A percentile compares a stretch with the other conserved stretches of the same genome.
These are phyloP conservation scores for Drosophila anceps DNA, from an alignment of 2,888 invertebrate genomes.

Conservation along the genomic window DNA sequence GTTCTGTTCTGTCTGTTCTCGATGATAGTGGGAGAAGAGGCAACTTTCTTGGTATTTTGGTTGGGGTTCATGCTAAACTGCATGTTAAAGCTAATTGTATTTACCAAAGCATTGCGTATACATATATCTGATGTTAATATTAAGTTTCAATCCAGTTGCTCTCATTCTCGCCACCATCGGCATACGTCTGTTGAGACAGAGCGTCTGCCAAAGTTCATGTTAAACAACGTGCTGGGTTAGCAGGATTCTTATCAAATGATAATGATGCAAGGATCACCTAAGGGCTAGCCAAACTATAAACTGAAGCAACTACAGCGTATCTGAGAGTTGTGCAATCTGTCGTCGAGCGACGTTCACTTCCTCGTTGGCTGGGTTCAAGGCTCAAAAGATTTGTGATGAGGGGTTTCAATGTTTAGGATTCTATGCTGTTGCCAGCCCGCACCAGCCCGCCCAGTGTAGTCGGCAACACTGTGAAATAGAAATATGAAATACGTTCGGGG, in stretches of 20 bases:
- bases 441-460: not conserved
- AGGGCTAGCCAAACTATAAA: not conserved
- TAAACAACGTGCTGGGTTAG: not conserved
- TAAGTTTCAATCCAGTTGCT: not conserved
- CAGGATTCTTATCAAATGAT: not conserved
- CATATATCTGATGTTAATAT: not conserved
- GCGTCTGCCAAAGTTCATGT: not conserved
- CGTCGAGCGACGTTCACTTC: not conserved
- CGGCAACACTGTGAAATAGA: constrained; percentile 21
- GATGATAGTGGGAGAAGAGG: not conserved
- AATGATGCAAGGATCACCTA: not conserved
- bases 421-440: constrained; percentile 3
- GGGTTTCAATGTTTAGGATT: constrained; percentile 9
- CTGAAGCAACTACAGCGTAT: constrained; percentile 3
- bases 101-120: too few species aligned
- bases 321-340: not conserved
- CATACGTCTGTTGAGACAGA: not conserved
- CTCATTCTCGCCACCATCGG: not conserved
- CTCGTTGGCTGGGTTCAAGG: not conserved
- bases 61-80: not conserved
- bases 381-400: constrained; percentile 4
- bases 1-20: too few species aligned
- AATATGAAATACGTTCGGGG: constrained; percentile 42
- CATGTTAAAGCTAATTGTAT: not conserved
- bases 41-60: too few species aligned